Evolutionary conservation across 1,140 invertebrate species (phyloP).

Genomic region (Macrobrachium rosenbergii): DNA sequence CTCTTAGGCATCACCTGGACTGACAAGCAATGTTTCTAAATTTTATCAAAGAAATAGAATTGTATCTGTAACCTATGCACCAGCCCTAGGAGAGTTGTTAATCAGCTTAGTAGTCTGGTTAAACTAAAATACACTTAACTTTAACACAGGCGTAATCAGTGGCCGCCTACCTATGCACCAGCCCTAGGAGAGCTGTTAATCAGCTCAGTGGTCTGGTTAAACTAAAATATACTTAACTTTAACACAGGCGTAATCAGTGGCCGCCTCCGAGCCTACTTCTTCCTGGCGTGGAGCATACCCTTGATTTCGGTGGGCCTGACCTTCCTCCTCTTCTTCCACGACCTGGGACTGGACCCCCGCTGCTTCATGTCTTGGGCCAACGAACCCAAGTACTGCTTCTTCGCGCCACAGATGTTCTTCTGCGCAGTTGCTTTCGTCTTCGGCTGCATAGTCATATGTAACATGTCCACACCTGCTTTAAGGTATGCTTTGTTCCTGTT

Average conservation of each 20-base stretch:
- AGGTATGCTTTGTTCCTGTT: neutral
- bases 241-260: conserved; percentile 67
- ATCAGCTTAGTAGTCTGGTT: too few species aligned
- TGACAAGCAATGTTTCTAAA: neutral
- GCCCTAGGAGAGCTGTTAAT: too few species aligned
- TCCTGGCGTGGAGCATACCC: conserved; percentile 67
- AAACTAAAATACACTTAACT: too few species aligned
- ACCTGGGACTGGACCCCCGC: conserved; percentile 46
- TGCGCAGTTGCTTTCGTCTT: conserved; percentile 15
- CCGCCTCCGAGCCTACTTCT: conserved; percentile 65
- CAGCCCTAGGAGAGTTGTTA: too few species aligned
- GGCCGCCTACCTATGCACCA: too few species aligned
- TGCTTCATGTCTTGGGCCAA: conserved; percentile 51
- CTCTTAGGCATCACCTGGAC: too few species aligned
- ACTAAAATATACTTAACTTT: too few species aligned
- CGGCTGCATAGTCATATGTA: conserved; percentile 31
- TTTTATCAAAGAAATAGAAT: neutral
- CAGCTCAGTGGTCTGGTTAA: too few species aligned
- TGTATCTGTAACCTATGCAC: neutral
- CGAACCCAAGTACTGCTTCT: conserved; percentile 35
- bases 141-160: too few species aligned
- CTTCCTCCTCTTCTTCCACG: conserved; percentile 31
- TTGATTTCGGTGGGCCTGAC: conserved; percentile 49
- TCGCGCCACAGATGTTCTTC: conserved; percentile 36
- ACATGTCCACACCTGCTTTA: conserved; percentile 38